Evolutionary conservation across 2,113 vertebrate genomes (phyloP), one percentile per base, ranked within the genome.

Genomic region (Pardalotus punctatus): DNA sequence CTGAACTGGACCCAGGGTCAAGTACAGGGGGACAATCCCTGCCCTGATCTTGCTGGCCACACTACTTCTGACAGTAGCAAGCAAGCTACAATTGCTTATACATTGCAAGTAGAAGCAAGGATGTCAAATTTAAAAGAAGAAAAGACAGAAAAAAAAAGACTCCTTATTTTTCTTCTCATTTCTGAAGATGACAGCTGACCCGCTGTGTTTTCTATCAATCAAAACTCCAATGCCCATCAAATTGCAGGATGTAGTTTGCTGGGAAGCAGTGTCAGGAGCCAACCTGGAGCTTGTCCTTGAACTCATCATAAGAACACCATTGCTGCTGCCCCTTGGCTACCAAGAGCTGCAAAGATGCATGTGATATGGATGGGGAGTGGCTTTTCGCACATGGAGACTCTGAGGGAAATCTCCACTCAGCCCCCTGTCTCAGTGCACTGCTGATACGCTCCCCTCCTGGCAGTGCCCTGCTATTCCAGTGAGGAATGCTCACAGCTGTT

Each of bases 301-400:
- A 20, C 15, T 28, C 35, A 13, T 87, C 8, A 5, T 13, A 10
- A 27, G 53, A 70, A 48, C 20, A 38, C 0, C 0, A 29, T 58
- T 0, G 0, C 29, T 18, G 6, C 47, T 58, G 33, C 15, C 15
- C 16, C 16, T 45, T 35, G 33, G 35, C 36, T 45, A 42, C 65
- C 16, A 18, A 29, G 28, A 38, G 33, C 60, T 47, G 56, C 70
- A 71, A 23, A 79, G 61, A 5, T 22, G 9, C 15, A 3, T 9
- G 9, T 27, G 40, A 21, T 48, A 5, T 0, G 11, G 29, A 36
- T 19, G 9, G 7, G 36, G 33, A 67, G 15, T 22, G 38, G 5
- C 6, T 93, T 64, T 57, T 22, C 12, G 2, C 14, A 35, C 25
- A 10, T 16, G 5, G 33, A 61, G 21, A 48, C 31, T 38, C 6